Conservation (phyloP, 2,888 invertebrate species). For the Drosophila anomelani region DNA sequence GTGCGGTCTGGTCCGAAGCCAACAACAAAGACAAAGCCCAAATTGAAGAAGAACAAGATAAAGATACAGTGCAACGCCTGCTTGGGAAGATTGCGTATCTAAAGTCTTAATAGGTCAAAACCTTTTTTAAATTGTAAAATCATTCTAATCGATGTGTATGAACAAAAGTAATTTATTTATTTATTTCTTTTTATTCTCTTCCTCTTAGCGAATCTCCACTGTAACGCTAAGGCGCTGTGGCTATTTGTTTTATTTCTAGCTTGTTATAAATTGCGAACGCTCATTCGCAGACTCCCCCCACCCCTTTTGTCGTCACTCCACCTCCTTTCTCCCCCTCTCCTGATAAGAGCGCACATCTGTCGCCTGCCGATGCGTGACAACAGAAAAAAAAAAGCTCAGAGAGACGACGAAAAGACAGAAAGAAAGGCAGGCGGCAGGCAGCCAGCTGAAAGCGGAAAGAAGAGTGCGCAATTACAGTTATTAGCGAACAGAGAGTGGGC, state of each 20-base stretch:
- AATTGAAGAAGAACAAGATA: constrained; percentile 16
- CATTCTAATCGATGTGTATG: background rate
- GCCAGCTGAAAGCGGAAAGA: constrained; percentile 35
- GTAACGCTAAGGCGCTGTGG: constrained; percentile 24
- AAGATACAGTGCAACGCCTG: constrained; percentile 19
- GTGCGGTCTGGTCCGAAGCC: constrained; percentile 31
- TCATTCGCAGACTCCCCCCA: constrained; percentile 28
- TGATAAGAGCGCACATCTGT: constrained; percentile 50
- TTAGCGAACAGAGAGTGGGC: constrained; percentile 51
- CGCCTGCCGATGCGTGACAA: constrained; percentile 64
- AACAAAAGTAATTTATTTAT: background rate
- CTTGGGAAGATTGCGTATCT: background rate
- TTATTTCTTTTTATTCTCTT: background rate
- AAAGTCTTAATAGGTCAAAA: background rate
- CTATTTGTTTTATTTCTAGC: constrained; percentile 41
- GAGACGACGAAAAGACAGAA: constrained; percentile 10
- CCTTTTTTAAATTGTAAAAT: background rate
- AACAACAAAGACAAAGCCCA: constrained; percentile 20
- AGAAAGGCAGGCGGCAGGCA: constrained; percentile 10
- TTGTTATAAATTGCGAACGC: constrained; percentile 44
- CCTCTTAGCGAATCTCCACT: constrained; percentile 3
- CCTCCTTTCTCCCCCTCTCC: constrained; percentile 9
- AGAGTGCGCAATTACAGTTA: constrained; percentile 71
- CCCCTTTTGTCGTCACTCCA: background rate
- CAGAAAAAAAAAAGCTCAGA: constrained; percentile 17